Conservation (phyloP, 2,113 vertebrate genomes). For the Paraplagusia blochii region DNA sequence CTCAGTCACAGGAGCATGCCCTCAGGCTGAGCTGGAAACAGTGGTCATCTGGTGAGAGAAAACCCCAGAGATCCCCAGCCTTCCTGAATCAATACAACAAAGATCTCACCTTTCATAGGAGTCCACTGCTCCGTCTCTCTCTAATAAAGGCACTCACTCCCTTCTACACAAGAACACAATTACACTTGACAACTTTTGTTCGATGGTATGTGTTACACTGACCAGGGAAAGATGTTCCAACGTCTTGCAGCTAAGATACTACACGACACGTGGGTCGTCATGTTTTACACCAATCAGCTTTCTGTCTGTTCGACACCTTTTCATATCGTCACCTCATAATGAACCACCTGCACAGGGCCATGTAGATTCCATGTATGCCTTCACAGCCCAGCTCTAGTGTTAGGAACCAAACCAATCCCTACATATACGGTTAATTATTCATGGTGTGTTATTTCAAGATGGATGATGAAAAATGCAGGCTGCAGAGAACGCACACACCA, state of each 20-base stretch:
- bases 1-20: conserved; percentile 6
- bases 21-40: conserved; percentile 37
- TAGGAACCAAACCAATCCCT: not conserved
- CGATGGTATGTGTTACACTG: not conserved
- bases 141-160: not conserved
- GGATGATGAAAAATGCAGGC: not conserved
- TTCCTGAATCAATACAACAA: conserved; percentile 38
- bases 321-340: too few relatives aligned
- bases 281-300: too few relatives aligned
- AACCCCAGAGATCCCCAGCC: conserved; percentile 40
- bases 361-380: too few relatives aligned
- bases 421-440: not conserved
- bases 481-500: not conserved
- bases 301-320: too few relatives aligned
- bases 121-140: not conserved
- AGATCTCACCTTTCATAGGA: conserved; percentile 42
- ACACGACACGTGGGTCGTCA: too few relatives aligned
- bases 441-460: not conserved
- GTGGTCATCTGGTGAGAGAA: conserved; percentile 26
- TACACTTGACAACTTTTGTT: not conserved
- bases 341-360: too few relatives aligned
- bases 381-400: not conserved
- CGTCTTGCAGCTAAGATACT: too few relatives aligned
- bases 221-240: not conserved
- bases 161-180: not conserved